These are phyloP conservation scores for Apis laboriosa DNA, from an alignment of 1,140 invertebrate species.

Conservation along the genomic window DNA sequence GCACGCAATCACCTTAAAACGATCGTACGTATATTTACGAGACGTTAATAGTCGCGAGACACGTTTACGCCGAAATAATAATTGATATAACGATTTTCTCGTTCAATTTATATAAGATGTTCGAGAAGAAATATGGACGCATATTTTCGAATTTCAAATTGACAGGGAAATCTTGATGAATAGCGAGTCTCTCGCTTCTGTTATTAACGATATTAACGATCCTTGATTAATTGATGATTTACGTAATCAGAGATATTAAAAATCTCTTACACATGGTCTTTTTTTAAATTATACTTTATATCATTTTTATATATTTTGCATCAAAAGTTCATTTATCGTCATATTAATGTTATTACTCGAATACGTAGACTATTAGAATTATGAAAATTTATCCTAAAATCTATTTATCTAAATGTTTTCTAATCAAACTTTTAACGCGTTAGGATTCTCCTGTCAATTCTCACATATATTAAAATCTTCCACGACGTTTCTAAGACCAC, in stretches of 20 bases:
- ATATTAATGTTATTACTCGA: too few species aligned
- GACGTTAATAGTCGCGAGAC: conserved; percentile 35
- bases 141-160: neutral
- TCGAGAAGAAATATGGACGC: neutral
- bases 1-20: conserved; percentile 34
- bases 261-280: neutral
- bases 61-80: conserved; percentile 25
- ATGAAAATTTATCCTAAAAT: too few species aligned
- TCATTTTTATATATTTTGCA: neutral
- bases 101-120: conserved; percentile 50
- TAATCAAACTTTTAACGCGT: too few species aligned
- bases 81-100: conserved; percentile 43
- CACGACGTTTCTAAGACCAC: neutral
- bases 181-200: too few species aligned
- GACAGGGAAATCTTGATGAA: conserved; percentile 7
- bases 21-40: conserved; percentile 51
- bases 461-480: neutral
- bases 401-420: too few species aligned
- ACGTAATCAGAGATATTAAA: neutral
- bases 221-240: neutral
- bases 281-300: neutral
- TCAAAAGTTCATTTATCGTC: neutral
- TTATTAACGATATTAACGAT: neutral
- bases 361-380: too few species aligned
- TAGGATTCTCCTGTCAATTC: too few species aligned